phyloP scores from a whole-genome alignment of 1,140 invertebrate genomes.

The Oncopeltus fasciatus region DNA sequence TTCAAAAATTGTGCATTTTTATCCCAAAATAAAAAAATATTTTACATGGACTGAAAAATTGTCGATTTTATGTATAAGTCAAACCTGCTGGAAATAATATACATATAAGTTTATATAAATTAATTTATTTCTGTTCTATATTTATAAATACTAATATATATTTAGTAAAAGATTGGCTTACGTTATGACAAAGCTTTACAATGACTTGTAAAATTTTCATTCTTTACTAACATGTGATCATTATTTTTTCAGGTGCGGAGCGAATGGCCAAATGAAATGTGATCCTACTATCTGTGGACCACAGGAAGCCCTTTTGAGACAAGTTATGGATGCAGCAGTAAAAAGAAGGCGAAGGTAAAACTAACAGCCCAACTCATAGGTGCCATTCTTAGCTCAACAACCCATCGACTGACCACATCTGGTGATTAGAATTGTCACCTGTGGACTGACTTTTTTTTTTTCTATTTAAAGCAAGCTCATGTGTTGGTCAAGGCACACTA shows the following conservation, averaged over 20 bases:
- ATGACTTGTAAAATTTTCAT: not conserved
- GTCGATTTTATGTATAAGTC: too few relatives aligned
- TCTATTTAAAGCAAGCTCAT: not conserved
- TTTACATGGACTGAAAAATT: too few relatives aligned
- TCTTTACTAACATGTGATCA: not conserved
- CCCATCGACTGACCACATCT: not conserved
- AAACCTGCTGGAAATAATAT: too few relatives aligned
- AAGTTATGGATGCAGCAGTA: slow-evolving; percentile 67
- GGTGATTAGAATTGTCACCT: not conserved
- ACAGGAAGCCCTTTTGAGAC: slow-evolving; percentile 62
- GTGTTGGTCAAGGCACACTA: not conserved
- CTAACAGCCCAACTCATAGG: slow-evolving; percentile 5
- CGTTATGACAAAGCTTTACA: too few relatives aligned
- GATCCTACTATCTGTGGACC: slow-evolving; percentile 75
- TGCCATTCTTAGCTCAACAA: slow-evolving; percentile 15
- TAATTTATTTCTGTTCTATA: too few relatives aligned
- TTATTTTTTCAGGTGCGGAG: slow-evolving; percentile 56
- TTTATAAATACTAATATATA: too few relatives aligned
- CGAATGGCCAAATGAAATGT: slow-evolving; percentile 82
- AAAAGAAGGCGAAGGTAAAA: slow-evolving; percentile 48
- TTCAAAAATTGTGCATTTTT: too few relatives aligned
- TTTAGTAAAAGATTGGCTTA: too few relatives aligned
- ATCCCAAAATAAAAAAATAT: too few relatives aligned
- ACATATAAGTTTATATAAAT: too few relatives aligned
- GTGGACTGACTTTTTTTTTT: slow-evolving; percentile 3